phyloP scores from a whole-genome alignment of 2,113 vertebrate species.

The Centropristis striata region DNA sequence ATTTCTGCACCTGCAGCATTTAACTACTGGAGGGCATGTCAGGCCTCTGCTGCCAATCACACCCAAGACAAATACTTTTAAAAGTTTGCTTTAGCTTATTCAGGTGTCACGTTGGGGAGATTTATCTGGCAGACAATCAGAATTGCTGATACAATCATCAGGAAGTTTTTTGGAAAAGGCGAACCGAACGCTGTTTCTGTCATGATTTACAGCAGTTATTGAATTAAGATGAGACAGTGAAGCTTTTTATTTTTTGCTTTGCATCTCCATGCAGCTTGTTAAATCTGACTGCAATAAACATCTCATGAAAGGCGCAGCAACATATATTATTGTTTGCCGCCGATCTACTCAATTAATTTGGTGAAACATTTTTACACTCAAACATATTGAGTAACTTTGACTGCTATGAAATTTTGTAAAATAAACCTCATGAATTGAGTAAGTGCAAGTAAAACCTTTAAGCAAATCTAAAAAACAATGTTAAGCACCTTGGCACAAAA shows the following conservation, averaged over 20 bases:
- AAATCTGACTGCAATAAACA: background rate
- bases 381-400: no score
- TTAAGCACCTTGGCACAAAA: no score
- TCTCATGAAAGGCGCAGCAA: background rate
- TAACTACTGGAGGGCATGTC: conserved; percentile 12
- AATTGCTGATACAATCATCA: background rate
- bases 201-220: background rate
- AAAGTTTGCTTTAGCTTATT: conserved; percentile 9
- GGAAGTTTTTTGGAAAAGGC: background rate
- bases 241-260: background rate
- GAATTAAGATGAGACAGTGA: background rate
- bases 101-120: conserved; percentile 3
- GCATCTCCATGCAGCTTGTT: background rate
- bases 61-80: conserved; percentile 10
- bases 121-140: background rate
- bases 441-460: no score
- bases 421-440: no score
- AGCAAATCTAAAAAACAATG: no score
- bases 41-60: conserved; percentile 8
- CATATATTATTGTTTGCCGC: background rate
- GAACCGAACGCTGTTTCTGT: background rate
- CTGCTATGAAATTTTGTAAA: no score
- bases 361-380: no score
- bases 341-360: no score
- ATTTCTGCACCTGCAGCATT: conserved; percentile 51